Conservation (phyloP, 2,113 vertebrate genomes). For the Elgaria multicarinata region DNA sequence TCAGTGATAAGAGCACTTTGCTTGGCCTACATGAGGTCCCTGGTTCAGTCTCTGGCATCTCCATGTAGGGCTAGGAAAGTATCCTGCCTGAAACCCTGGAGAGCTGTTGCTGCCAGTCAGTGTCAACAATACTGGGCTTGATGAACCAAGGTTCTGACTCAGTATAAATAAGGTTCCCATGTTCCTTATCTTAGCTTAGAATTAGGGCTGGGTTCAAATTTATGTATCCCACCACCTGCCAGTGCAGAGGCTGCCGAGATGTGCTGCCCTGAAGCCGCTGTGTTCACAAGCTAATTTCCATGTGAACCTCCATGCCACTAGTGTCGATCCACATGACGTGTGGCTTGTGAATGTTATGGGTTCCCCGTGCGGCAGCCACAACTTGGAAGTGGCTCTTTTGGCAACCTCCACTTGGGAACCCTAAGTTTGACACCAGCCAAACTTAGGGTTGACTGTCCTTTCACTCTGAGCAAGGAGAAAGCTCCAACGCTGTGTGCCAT, state of each 20-base stretch:
- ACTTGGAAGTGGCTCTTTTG: neutral
- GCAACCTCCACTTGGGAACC: neutral
- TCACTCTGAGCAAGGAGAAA: neutral
- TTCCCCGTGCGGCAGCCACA: no score
- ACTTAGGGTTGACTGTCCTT: neutral
- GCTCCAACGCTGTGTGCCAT: neutral
- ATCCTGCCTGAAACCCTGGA: no score
- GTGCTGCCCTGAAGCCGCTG: no score
- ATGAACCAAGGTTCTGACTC: no score
- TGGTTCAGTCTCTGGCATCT: no score
- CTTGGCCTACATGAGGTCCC: no score
- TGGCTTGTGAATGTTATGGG: no score
- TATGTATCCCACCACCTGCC: neutral
- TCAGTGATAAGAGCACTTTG: no score
- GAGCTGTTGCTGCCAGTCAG: no score
- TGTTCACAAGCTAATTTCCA: neutral
- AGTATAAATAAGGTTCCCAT: no score
- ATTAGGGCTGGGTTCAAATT: neutral
- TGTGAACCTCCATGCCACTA: neutral
- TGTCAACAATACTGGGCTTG: no score
- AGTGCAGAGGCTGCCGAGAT: neutral
- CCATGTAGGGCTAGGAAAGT: no score
- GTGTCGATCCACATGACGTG: neutral
- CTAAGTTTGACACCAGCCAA: neutral
- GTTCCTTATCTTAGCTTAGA: neutral